Evolutionary conservation across 2,888 invertebrate species (phyloP).

Genomic region (Cerastis leucographa): DNA sequence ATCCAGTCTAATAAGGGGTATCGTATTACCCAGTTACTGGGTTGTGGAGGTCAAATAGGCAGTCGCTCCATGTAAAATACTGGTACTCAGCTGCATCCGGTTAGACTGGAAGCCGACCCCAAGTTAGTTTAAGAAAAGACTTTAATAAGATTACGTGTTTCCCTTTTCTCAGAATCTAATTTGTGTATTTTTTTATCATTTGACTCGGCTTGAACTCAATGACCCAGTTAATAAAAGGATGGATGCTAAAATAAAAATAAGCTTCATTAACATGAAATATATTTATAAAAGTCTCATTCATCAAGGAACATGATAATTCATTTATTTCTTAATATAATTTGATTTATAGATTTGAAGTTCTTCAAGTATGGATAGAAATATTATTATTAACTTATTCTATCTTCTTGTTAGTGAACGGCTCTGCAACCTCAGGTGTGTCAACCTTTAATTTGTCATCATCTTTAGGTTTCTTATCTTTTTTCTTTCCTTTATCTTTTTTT

Average conservation of each 20-base stretch:
- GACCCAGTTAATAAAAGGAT: neutral
- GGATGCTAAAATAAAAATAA: neutral
- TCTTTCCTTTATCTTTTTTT: conserved; percentile 18
- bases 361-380: neutral
- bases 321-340: neutral
- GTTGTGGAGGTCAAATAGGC: too few relatives aligned
- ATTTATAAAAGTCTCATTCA: conserved; percentile 3
- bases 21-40: too few relatives aligned
- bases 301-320: neutral
- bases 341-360: neutral
- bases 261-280: neutral
- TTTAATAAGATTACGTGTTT: neutral
- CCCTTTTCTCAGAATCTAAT: too few relatives aligned
- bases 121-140: too few relatives aligned
- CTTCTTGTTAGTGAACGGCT: conserved; percentile 35
- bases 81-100: too few relatives aligned
- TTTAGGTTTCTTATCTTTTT: conserved; percentile 18
- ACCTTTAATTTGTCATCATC: conserved; percentile 19
- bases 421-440: neutral
- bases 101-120: too few relatives aligned
- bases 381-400: neutral
- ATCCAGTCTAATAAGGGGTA: too few relatives aligned
- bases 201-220: neutral
- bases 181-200: neutral
- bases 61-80: too few relatives aligned